Base-by-base conservation (phyloP, 2,797 vertebrate genomes). In the Sciaenops ocellatus region DNA sequence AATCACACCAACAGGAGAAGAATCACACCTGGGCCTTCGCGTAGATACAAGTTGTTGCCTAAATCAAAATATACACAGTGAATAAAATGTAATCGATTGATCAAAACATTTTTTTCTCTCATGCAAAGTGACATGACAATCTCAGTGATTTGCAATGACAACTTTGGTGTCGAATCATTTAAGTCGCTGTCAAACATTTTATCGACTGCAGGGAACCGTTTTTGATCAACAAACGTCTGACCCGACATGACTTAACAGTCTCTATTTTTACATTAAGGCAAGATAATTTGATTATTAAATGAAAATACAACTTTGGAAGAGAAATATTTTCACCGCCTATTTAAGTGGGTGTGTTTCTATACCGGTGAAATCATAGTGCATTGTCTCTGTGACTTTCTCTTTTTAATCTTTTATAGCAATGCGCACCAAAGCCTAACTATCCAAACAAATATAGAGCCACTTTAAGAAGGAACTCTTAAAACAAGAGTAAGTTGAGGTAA, bases 191-290 rank as follows among this genome's bases (percentile, higher is more conserved):
- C 12, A 57, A 38, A 48, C 1, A 22, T 75, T 57, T 63, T 78
- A 17, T 65, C 17, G 47, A 51, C 68, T 77, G n/a, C 34, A 75
- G 38, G 26, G 68, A 70, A 73, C 2, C 6, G 55, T 34, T 57
- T 69, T 78, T 0, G 11, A 63, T 71, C 24, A 66, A 62, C n/a
- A 38, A 57, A 66, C 10, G 0, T 60, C 26, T 63, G 16, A 77
- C 70, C 41, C 9, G 41, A 60, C 50, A 52, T 63, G 22, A 71
- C 28, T 34, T 38, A 88, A 85, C 82, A 84, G 85, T 89, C 76
- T 81, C 17, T 42, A 46, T 70, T 66, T 30, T 76, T 69, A 69
- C 73, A 69, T 81, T 87, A 90, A 90, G 90, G 86, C 87, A 86
- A 85, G 63, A 63, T 61, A 5, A 68, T 79, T 73, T 26, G 26